Base-by-base conservation (phyloP, 2,888 invertebrate species). In the Drosophila cracens region DNA sequence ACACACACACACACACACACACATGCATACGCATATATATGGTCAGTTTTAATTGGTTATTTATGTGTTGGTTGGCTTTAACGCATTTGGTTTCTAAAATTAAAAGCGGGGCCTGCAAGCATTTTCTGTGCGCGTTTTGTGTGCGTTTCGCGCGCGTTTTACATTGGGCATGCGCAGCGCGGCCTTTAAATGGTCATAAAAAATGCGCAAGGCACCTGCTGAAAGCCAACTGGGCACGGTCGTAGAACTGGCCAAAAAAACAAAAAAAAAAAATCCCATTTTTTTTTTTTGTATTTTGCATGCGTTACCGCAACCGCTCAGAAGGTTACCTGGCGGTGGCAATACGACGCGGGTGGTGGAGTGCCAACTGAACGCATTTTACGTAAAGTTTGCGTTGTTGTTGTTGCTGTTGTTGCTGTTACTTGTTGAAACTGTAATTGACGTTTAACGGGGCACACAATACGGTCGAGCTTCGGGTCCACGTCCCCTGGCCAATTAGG, bases 21-120 rank as follows among this genome's bases (percentile, higher is more conserved):
- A 40, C 8, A 11, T 10, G 4, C 4, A 3, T 18, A 21, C 7
- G 43, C 21, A 7, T 13, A 16, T 25, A 4, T 25, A 8, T 46
- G 46, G 25, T 8, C 43, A 57, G 31, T 51, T 18, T 70, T 71
- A 79, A 86, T 86, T 81, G 74, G 76, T 81, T 86, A 79, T 81
- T 81, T 85, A 85, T 76, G 69, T 76, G 60, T 73, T 73, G 74
- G 74, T 72, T 31, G 46, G 83, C 60, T 68, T 69, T 76, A 67
- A 81, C 81, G 81, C 74, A 71, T 83, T 75, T 67, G 72, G 81
- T 86, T 83, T 86, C 86, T 76, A 71, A 71, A 82, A 72, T 76
- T 58, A 61, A 81, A 66, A 52, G 69, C 70, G 46, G 54, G 59
- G 72, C 68, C 66, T 46, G 70, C 40, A 56, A 51, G 56, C 66